Evolutionary conservation across 1,140 invertebrate species (phyloP).

Genomic region (Camponotus floridanus): DNA sequence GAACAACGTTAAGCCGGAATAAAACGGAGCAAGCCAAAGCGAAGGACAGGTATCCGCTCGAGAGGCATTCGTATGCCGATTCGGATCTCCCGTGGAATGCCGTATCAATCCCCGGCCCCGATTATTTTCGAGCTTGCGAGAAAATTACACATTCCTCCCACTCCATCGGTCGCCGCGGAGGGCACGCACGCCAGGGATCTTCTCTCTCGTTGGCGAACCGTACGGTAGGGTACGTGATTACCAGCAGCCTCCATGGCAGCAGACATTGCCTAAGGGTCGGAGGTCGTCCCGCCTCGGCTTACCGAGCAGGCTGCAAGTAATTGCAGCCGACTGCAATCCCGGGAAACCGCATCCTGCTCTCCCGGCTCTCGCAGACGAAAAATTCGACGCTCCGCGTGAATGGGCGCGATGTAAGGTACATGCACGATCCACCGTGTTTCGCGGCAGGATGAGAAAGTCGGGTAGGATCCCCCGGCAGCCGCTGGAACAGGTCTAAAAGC

Average conservation of each 20-base stretch:
- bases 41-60: background rate
- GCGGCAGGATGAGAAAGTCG: slow-evolving; percentile 64
- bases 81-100: slow-evolving; percentile 60
- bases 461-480: slow-evolving; percentile 6
- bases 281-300: slow-evolving; percentile 82
- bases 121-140: slow-evolving; percentile 80
- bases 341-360: slow-evolving; percentile 78
- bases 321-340: slow-evolving; percentile 79
- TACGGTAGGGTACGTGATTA: slow-evolving; percentile 82
- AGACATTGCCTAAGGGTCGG: slow-evolving; percentile 77
- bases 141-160: slow-evolving; percentile 80
- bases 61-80: slow-evolving; percentile 18
- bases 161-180: background rate
- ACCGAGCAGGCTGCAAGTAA: slow-evolving; percentile 80
- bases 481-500: slow-evolving; percentile 47
- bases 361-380: slow-evolving; percentile 62
- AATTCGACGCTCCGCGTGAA: slow-evolving; percentile 69
- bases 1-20: background rate
- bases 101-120: slow-evolving; percentile 71
- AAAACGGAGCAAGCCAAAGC: background rate
- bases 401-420: slow-evolving; percentile 53
- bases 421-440: slow-evolving; percentile 51
- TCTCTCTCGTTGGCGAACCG: slow-evolving; percentile 67
- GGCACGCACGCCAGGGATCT: slow-evolving; percentile 53
- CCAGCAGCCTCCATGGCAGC: slow-evolving; percentile 80